These are phyloP conservation scores for Manis pentadactyla DNA, from an alignment of 2,797 vertebrate species.

Conservation along the genomic window DNA sequence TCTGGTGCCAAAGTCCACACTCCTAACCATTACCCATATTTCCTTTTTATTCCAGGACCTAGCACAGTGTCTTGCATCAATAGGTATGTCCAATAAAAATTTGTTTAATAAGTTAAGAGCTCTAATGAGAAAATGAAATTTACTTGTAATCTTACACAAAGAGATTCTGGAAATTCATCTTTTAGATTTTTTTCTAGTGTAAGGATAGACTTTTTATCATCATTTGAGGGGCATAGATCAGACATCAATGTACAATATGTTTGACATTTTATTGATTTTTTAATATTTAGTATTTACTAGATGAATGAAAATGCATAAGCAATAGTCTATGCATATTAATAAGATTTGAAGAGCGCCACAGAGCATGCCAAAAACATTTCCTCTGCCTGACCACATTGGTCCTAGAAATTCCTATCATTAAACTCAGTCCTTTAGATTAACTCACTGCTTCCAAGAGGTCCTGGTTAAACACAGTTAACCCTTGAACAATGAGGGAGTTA, in stretches of 20 bases:
- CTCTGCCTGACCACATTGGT: neutral
- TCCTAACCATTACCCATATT: neutral
- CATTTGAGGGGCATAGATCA: neutral
- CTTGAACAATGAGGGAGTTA: too few species aligned
- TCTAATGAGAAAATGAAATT: constrained; percentile 1
- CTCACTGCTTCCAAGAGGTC: neutral
- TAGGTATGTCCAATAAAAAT: neutral
- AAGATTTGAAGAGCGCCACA: neutral
- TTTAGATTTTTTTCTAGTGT: neutral
- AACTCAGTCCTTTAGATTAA: neutral
- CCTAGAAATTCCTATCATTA: neutral
- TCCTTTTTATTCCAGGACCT: neutral
- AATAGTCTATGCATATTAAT: neutral
- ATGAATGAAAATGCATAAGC: constrained; percentile 11
- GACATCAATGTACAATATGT: neutral
- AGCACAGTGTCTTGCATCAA: neutral
- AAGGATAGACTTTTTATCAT: neutral
- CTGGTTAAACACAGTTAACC: neutral
- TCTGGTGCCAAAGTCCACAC: neutral
- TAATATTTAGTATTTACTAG: neutral
- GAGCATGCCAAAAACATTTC: neutral
- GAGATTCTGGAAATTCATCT: neutral
- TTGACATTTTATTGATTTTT: neutral
- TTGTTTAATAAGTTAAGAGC: neutral
- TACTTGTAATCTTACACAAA: neutral